phyloP scores from a whole-genome alignment of 2,797 vertebrate species.

The Ispidina lecontei region DNA sequence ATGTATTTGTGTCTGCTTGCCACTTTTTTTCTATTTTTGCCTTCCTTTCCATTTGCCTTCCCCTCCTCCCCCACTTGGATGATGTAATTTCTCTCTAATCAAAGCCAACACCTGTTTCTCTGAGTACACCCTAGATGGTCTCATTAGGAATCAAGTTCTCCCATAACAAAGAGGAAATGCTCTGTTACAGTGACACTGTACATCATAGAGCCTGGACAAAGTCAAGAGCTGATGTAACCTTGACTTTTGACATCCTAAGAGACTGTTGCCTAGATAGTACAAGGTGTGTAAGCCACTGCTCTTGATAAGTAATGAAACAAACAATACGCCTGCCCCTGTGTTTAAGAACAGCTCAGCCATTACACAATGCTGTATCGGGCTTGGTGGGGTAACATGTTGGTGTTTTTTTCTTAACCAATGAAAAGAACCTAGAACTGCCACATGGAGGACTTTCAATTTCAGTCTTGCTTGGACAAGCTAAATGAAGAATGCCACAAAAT shows the following conservation, averaged over 20 bases:
- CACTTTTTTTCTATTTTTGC: slow-evolving; percentile 75
- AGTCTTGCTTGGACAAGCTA: background rate
- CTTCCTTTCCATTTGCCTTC: too few relatives aligned
- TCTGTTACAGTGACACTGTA: slow-evolving; percentile 59
- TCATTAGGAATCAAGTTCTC: slow-evolving; percentile 71
- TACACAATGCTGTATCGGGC: background rate
- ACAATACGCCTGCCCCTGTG: slow-evolving; percentile 46
- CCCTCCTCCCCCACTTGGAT: slow-evolving; percentile 66
- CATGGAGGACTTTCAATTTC: background rate
- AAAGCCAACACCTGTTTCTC: slow-evolving; percentile 86
- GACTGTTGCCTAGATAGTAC: slow-evolving; percentile 51
- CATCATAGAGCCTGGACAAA: slow-evolving; percentile 71
- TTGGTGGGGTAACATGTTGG: background rate
- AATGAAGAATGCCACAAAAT: background rate
- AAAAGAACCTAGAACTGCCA: slow-evolving; percentile 1
- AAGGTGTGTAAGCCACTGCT: slow-evolving; percentile 67
- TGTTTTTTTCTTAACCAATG: background rate
- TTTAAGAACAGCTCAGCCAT: slow-evolving; percentile 22
- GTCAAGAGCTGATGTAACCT: slow-evolving; percentile 70
- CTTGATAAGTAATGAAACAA: slow-evolving; percentile 70
- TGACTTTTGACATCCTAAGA: slow-evolving; percentile 52
- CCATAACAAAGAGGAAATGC: slow-evolving; percentile 77
- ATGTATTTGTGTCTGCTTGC: slow-evolving; percentile 86
- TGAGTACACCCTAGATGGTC: slow-evolving; percentile 66
- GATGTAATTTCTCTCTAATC: slow-evolving; percentile 87